These are phyloP conservation scores for Cydia amplana DNA, from an alignment of 1,140 invertebrate genomes.

Conservation along the genomic window DNA sequence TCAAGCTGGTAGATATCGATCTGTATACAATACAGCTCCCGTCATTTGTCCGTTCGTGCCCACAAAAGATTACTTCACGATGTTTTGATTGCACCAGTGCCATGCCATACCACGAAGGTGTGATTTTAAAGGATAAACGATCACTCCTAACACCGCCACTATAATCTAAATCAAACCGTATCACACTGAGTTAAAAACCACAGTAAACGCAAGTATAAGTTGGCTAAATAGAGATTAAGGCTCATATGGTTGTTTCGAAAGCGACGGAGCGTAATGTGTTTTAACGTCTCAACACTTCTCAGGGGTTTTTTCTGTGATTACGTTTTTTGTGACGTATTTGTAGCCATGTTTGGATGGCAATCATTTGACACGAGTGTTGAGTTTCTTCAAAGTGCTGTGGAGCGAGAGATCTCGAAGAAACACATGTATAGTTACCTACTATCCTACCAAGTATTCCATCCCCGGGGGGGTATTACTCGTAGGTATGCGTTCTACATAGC, in stretches of 20 bases:
- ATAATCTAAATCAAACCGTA: slow-evolving; percentile 36
- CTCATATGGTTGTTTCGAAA: slow-evolving; percentile 41
- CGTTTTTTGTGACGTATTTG: slow-evolving; percentile 23
- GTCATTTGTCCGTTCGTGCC: slow-evolving; percentile 45
- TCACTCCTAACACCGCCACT: slow-evolving; percentile 40
- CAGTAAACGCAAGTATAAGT: neutral
- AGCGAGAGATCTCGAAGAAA: slow-evolving; percentile 5
- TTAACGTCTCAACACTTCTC: slow-evolving; percentile 58
- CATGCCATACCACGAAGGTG: slow-evolving; percentile 31
- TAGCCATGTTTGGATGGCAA: slow-evolving; percentile 28
- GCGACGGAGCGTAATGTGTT: slow-evolving; percentile 50
- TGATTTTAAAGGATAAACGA: slow-evolving; percentile 33
- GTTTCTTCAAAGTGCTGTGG: slow-evolving; percentile 5
- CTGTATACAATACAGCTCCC: slow-evolving; percentile 31
- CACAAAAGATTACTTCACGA: slow-evolving; percentile 60
- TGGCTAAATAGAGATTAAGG: neutral
- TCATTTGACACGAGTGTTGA: slow-evolving; percentile 18
- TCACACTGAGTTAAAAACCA: neutral
- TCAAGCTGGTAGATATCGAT: slow-evolving; percentile 31
- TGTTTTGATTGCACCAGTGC: slow-evolving; percentile 62
- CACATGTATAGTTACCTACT: neutral
- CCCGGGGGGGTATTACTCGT: too few species aligned
- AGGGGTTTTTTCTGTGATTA: slow-evolving; percentile 35
- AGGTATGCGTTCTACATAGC: too few species aligned
- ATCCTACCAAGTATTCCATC: too few species aligned